These are phyloP conservation scores for Carapus acus DNA, from an alignment of 2,797 vertebrate species.

Conservation along the genomic window DNA sequence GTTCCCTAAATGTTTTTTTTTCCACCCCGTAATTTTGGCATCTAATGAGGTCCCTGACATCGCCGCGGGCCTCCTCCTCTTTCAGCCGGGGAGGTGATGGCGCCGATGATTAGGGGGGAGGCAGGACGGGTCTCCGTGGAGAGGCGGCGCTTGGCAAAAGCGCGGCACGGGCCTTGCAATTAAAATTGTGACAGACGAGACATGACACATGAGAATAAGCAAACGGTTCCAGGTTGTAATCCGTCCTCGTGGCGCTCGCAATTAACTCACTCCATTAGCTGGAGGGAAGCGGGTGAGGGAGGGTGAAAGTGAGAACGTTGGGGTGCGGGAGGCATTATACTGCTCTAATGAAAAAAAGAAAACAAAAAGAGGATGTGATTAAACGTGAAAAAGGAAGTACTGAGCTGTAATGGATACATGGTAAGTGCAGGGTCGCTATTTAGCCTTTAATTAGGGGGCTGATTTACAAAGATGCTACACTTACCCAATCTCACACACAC, in stretches of 20 bases:
- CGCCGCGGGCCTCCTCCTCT: slow-evolving; percentile 10
- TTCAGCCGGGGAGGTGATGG: background rate
- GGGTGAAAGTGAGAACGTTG: background rate
- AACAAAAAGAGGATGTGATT: no score
- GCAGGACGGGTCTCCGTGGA: slow-evolving; percentile 31
- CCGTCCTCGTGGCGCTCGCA: slow-evolving; percentile 43
- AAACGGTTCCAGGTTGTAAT: slow-evolving; percentile 41
- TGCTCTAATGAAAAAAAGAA: no score
- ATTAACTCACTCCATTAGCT: slow-evolving; percentile 59
- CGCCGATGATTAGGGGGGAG: slow-evolving; percentile 25
- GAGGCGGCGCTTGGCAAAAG: slow-evolving; percentile 30
- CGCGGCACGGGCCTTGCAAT: slow-evolving; percentile 49
- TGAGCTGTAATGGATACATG: no score
- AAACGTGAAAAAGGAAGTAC: no score
- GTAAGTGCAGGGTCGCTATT: no score
- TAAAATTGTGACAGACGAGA: slow-evolving; percentile 59
- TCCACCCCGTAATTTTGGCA: background rate
- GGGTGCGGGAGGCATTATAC: no score
- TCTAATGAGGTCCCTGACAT: slow-evolving; percentile 24
- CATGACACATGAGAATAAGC: slow-evolving; percentile 52
- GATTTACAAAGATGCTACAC: no score
- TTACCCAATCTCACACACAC: no score
- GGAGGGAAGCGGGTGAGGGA: slow-evolving; percentile 13
- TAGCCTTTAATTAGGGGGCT: no score
- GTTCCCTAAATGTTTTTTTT: slow-evolving; percentile 19